These are phyloP conservation scores for Creontiades dilutus DNA, from an alignment of 2,888 invertebrate genomes.

Conservation along the genomic window DNA sequence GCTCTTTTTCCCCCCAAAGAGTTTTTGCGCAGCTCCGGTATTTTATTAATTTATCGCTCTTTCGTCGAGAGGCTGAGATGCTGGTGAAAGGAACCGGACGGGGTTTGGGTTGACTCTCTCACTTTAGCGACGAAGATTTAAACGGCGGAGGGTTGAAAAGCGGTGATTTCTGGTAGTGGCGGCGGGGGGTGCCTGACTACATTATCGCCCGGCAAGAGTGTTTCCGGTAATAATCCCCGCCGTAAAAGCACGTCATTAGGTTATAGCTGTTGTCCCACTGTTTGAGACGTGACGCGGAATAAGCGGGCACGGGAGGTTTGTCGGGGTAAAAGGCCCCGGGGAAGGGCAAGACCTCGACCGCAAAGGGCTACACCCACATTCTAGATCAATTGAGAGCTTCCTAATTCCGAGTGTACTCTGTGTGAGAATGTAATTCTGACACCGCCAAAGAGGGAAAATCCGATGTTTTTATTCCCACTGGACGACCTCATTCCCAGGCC, in stretches of 20 bases:
- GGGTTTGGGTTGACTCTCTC: conserved; percentile 26
- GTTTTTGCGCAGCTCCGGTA: neutral
- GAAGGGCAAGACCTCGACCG: neutral
- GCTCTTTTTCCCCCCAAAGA: neutral
- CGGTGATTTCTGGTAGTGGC: neutral
- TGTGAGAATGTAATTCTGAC: too few species aligned
- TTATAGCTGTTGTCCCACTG: neutral
- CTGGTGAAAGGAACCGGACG: neutral
- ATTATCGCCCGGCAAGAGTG: conserved; percentile 32
- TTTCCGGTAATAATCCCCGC: conserved; percentile 20
- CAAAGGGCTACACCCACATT: neutral
- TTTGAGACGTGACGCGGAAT: conserved; percentile 41
- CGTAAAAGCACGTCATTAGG: conserved; percentile 44
- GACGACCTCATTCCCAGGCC: too few species aligned
- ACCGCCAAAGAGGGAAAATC: too few species aligned
- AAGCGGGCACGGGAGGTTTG: neutral
- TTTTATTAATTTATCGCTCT: conserved; percentile 36
- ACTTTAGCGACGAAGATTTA: conserved; percentile 36
- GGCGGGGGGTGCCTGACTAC: neutral
- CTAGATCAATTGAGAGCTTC: neutral
- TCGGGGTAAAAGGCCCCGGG: neutral
- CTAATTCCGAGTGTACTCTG: neutral
- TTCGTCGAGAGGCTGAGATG: neutral
- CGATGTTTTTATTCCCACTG: too few species aligned
- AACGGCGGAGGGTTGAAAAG: neutral